A percentile compares a stretch with the other conserved stretches of the same genome.
Conservation (phyloP, 1,140 invertebrate species). For the Cyclargus thomasi region DNA sequence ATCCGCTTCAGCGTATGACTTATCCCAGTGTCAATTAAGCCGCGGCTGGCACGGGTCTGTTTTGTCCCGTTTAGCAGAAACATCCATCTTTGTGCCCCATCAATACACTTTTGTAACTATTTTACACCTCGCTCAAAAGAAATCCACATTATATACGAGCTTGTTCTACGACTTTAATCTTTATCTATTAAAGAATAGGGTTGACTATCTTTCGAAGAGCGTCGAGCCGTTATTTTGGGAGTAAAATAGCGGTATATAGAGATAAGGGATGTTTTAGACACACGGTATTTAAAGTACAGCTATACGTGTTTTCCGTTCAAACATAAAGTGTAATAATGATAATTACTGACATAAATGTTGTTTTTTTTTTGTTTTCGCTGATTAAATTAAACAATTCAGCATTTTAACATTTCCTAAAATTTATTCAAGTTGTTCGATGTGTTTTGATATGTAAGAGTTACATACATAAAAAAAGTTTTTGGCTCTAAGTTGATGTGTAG, state of each 20-base stretch:
- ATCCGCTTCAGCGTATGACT: background rate
- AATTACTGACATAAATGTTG: no score
- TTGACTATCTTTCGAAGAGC: background rate
- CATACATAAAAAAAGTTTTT: no score
- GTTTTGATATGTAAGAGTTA: no score
- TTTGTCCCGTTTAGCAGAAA: constrained; percentile 12
- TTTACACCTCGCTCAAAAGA: constrained; percentile 14
- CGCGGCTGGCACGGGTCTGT: background rate
- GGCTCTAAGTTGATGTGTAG: no score
- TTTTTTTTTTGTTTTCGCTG: no score
- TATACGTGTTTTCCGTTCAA: no score
- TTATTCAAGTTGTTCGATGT: no score
- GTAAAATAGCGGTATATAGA: constrained; percentile 6
- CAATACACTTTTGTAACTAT: constrained; percentile 16
- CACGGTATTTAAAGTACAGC: background rate
- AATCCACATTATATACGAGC: background rate
- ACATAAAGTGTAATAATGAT: no score
- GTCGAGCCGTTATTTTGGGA: background rate
- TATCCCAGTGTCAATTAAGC: background rate
- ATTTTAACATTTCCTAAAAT: no score
- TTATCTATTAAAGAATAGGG: background rate
- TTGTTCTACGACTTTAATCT: background rate
- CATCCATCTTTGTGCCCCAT: constrained; percentile 15
- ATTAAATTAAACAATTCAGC: no score
- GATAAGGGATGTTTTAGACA: background rate